These are phyloP conservation scores for Philereme transversata DNA, from an alignment of 2,888 invertebrate species.

Conservation along the genomic window DNA sequence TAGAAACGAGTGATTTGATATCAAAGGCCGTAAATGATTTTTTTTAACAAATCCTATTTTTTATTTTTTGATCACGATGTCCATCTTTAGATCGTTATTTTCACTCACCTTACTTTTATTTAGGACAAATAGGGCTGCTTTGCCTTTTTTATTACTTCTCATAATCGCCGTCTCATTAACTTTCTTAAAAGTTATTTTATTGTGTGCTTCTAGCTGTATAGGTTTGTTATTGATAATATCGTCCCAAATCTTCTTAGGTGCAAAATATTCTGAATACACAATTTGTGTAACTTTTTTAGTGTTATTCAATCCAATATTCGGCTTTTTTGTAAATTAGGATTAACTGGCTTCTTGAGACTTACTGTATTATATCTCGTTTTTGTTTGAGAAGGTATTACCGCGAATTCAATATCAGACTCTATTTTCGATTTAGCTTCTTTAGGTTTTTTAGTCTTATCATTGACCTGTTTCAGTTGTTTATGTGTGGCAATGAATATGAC, in stretches of 20 bases:
- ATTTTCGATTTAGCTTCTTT: not conserved
- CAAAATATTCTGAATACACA: conserved; percentile 42
- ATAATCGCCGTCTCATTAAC: conserved; percentile 4
- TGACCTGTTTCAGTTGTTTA: conserved; percentile 15
- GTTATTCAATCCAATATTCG: not conserved
- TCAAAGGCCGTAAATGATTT: too few relatives aligned
- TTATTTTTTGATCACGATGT: too few relatives aligned
- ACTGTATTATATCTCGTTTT: conserved; percentile 33
- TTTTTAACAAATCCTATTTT: too few relatives aligned
- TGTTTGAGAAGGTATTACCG: conserved; percentile 10
- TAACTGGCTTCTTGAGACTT: conserved; percentile 5
- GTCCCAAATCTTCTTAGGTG: conserved; percentile 46
- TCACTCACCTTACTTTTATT: conserved; percentile 31
- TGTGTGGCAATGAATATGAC: conserved; percentile 37
- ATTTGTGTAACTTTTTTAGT: conserved; percentile 39
- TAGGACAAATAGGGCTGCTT: conserved; percentile 31
- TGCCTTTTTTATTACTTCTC: conserved; percentile 14
- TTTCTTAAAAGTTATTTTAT: conserved; percentile 13
- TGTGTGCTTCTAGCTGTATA: conserved; percentile 37
- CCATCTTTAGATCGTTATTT: not conserved
- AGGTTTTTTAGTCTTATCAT: not conserved
- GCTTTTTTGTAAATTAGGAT: not conserved
- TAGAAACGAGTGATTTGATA: too few relatives aligned
- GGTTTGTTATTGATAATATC: conserved; percentile 45
- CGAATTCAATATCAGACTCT: conserved; percentile 3